Evolutionary conservation across 2,797 vertebrate genomes (phyloP), one percentile per base, ranked within the genome.

Genomic region (Falco biarmicus): DNA sequence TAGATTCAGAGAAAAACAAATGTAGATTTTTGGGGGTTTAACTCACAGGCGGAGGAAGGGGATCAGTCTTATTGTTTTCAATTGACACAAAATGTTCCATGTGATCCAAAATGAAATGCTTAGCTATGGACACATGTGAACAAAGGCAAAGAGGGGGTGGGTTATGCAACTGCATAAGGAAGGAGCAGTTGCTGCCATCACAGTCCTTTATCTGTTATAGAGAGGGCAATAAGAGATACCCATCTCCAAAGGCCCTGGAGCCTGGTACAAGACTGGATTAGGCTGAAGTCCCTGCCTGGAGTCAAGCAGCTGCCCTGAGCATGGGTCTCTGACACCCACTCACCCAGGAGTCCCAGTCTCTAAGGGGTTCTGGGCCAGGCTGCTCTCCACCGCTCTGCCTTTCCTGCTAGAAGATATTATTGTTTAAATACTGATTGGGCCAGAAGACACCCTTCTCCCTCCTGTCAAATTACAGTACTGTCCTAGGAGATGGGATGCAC

Each of bases 41-140:
- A 96, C 76, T 93, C 92, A 89, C 13, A 90, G 50, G 34, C 57
- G 5, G 76, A 92, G 76, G 56, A 95, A 64, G 73, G 92, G 79
- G 73, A 87, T 94, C 91, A 65, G 61, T 63, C 84, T 92, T 87
- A 97, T 81, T 96, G 95, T 96, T 96, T 96, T 95, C 93, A 87
- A 32, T 93, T 93, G 51, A 96, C 87, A 93, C 87, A 94, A 94
- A 94, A 95, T 65, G 87, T 95, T 97, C 91, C 85, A 69, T 91
- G 83, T 76, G 80, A 96, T 90, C 80, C 87, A 84, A 87, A 95
- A 94, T 51, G 50, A 89, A 97, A 93, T 81, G 47, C 76, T 94
- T 85, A 81, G 69, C 83, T 88, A 39, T 50, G 80, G 94, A 82
- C 90, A 88, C 73, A 91, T 18, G 51, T 0, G 0, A 96, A 96